Conservation (phyloP, 2,113 vertebrate species). For the Ptilonorhynchus violaceus region DNA sequence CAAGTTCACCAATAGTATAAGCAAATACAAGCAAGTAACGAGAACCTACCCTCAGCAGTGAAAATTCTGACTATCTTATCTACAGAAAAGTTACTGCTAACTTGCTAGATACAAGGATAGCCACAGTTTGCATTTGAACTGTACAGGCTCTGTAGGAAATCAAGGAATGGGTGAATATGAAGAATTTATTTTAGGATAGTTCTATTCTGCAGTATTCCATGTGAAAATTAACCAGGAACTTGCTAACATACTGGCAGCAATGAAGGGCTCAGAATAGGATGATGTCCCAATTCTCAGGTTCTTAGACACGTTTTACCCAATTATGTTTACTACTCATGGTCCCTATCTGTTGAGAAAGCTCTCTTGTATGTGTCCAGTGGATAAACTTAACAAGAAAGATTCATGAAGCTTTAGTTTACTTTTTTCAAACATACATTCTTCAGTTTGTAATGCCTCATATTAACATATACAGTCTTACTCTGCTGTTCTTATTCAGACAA, state of each 20-base stretch:
- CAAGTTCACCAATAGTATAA: background rate
- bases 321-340: background rate
- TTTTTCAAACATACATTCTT: background rate
- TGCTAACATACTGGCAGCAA: background rate
- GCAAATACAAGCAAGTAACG: background rate
- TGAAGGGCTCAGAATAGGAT: background rate
- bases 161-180: background rate
- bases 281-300: background rate
- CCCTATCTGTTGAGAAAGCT: background rate
- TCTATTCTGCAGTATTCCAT: background rate
- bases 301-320: background rate
- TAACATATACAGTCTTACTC: background rate
- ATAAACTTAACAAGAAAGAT: background rate
- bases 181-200: background rate
- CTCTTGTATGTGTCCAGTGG: background rate
- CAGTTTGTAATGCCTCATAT: background rate
- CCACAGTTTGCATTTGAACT: background rate
- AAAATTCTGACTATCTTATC: background rate
- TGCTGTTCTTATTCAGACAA: background rate
- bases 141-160: background rate
- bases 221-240: background rate
- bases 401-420: background rate
- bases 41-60: background rate
- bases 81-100: background rate
- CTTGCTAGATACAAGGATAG: background rate